These are phyloP conservation scores for Caenorhabditis tropicalis DNA, from an alignment of 1,140 invertebrate species.

Conservation along the genomic window DNA sequence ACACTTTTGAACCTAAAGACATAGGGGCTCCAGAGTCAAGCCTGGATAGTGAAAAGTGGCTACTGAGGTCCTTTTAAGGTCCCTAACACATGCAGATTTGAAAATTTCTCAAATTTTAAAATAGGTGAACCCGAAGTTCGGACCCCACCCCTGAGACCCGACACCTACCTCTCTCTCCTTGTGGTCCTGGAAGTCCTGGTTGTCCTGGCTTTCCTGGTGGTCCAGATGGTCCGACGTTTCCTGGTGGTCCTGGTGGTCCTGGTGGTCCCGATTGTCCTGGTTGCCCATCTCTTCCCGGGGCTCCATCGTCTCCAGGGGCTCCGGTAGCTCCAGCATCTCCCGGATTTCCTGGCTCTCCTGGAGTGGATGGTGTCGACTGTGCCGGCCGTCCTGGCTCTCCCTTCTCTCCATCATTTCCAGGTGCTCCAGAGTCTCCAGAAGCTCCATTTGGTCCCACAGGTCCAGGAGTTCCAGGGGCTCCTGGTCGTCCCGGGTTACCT, in stretches of 20 bases:
- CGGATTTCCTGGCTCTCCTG: conserved; percentile 58
- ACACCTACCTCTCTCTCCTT: conserved; percentile 55
- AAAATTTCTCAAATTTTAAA: no score
- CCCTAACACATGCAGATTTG: no score
- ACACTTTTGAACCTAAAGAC: no score
- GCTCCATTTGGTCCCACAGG: conserved; percentile 31
- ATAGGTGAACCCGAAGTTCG: background rate
- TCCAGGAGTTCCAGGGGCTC: conserved; percentile 49
- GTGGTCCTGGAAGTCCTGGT: conserved; percentile 52
- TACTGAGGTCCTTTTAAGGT: no score
- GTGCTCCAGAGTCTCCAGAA: conserved; percentile 45
- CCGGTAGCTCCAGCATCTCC: conserved; percentile 60
- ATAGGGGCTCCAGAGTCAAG: no score
- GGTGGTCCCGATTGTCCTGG: conserved; percentile 62
- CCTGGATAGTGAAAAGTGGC: no score
- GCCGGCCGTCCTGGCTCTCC: conserved; percentile 55
- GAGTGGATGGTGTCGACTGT: conserved; percentile 46
- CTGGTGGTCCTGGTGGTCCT: conserved; percentile 63
- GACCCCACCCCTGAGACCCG: background rate
- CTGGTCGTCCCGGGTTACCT: conserved; percentile 61
- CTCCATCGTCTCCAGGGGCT: conserved; percentile 48
- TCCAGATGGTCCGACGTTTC: conserved; percentile 54
- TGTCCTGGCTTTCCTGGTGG: conserved; percentile 47
- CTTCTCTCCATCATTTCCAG: conserved; percentile 54
- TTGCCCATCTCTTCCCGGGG: conserved; percentile 64